Percentiles rank a stretch among this genome's conserved stretches.
Evolutionary conservation across 2,888 invertebrate species (phyloP).

Genomic region (Autographa pulchrina): DNA sequence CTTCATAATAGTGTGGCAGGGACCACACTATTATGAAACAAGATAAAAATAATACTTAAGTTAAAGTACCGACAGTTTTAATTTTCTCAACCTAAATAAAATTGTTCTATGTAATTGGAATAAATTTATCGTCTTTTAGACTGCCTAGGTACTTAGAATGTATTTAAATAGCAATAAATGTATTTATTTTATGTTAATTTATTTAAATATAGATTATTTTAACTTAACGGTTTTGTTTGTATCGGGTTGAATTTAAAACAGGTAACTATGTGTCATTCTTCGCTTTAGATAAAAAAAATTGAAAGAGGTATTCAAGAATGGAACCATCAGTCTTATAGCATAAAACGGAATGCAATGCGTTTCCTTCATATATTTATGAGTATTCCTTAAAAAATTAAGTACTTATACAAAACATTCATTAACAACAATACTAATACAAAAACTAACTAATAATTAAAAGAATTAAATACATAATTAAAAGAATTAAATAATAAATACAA

Average conservation of each 20-base stretch:
- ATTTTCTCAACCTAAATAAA: background rate
- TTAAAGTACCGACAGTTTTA: background rate
- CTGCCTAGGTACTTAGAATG: background rate
- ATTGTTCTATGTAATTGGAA: background rate
- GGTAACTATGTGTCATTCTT: background rate
- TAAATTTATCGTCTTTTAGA: constrained; percentile 25
- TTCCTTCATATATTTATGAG: constrained; percentile 6
- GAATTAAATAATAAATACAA: background rate
- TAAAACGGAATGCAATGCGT: constrained; percentile 28
- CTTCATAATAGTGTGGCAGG: too few relatives aligned
- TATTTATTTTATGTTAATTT: background rate
- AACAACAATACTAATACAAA: background rate
- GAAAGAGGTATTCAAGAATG: constrained; percentile 7
- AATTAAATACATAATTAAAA: background rate
- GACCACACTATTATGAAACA: too few relatives aligned
- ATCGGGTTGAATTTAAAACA: background rate
- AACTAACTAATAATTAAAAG: background rate
- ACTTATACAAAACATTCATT: background rate
- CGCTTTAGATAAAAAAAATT: background rate
- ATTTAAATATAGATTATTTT: background rate
- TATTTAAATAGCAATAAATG: constrained; percentile 25
- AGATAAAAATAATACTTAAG: background rate
- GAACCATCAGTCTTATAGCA: constrained; percentile 36
- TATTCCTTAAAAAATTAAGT: constrained; percentile 6
- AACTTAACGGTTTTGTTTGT: background rate